These are phyloP conservation scores for Trididemnum clinides DNA, from an alignment of 23 tunicate genomes.

Conservation along the genomic window DNA sequence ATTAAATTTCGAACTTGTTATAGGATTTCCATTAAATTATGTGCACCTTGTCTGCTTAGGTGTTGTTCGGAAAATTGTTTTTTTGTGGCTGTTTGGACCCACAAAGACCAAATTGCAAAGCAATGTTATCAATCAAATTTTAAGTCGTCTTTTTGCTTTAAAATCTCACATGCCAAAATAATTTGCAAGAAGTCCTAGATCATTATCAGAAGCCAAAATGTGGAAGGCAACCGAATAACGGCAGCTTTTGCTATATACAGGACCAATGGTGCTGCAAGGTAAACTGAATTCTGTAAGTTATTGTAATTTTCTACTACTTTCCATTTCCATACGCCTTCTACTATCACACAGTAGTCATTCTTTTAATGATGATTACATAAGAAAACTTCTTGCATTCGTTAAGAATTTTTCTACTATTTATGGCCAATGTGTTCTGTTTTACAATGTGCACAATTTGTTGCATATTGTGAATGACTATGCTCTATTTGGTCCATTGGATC, in stretches of 20 bases:
- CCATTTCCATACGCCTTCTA: background rate
- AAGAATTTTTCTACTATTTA: constrained; percentile 17
- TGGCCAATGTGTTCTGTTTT: constrained; percentile 30
- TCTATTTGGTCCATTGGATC: constrained; percentile 38
- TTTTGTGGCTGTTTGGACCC: constrained; percentile 43
- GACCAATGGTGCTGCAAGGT: constrained; percentile 30
- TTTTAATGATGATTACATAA: background rate
- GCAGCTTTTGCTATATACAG: constrained; percentile 49
- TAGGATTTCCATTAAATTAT: constrained; percentile 27
- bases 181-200: constrained; percentile 45
- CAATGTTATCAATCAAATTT: background rate
- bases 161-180: background rate
- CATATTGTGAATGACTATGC: constrained; percentile 32
- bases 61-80: constrained; percentile 32
- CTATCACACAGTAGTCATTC: background rate
- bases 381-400: constrained; percentile 13
- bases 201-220: constrained; percentile 25
- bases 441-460: constrained; percentile 38
- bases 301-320: constrained; percentile 32
- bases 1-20: constrained; percentile 34
- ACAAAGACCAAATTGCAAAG: background rate
- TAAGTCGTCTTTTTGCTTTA: background rate
- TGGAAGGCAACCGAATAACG: constrained; percentile 69
- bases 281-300: background rate
- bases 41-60: constrained; percentile 64